These are phyloP conservation scores for Talpa occidentalis DNA, from an alignment of 2,113 vertebrate species.

Conservation along the genomic window DNA sequence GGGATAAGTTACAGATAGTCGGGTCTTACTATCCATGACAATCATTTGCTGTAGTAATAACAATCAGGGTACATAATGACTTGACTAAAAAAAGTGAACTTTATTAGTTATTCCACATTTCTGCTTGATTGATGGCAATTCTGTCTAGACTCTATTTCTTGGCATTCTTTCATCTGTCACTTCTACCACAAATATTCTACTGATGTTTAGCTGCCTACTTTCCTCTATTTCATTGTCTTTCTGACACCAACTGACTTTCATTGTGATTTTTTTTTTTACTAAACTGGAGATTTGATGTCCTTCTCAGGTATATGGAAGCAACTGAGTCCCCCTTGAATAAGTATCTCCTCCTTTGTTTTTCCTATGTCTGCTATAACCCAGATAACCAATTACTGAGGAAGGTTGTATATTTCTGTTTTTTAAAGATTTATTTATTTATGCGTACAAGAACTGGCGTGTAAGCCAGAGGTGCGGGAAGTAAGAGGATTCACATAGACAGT, in stretches of 20 bases:
- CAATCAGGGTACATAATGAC: background rate
- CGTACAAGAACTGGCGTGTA: too few species aligned
- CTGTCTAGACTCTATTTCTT: background rate
- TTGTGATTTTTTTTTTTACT: background rate
- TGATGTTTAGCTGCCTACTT: conserved; percentile 8
- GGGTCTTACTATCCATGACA: background rate
- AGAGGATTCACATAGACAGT: too few species aligned
- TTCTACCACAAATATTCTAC: conserved; percentile 4
- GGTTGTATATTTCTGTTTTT: background rate
- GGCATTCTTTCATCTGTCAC: background rate
- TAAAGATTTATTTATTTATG: too few species aligned
- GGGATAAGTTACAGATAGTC: conserved; percentile 31
- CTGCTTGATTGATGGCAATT: background rate
- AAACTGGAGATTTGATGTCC: background rate
- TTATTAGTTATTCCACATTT: conserved; percentile 47
- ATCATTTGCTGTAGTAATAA: conserved; percentile 19
- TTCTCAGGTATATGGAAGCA: background rate
- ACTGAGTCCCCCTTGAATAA: background rate
- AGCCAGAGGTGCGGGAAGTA: too few species aligned
- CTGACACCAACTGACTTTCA: conserved; percentile 8
- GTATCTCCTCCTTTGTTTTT: background rate
- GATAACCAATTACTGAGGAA: background rate
- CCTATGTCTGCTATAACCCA: background rate
- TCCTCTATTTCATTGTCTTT: background rate
- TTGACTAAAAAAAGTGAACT: conserved; percentile 39